Base-by-base conservation (phyloP, 2,797 vertebrate genomes). In the Loris lydekkerianus region DNA sequence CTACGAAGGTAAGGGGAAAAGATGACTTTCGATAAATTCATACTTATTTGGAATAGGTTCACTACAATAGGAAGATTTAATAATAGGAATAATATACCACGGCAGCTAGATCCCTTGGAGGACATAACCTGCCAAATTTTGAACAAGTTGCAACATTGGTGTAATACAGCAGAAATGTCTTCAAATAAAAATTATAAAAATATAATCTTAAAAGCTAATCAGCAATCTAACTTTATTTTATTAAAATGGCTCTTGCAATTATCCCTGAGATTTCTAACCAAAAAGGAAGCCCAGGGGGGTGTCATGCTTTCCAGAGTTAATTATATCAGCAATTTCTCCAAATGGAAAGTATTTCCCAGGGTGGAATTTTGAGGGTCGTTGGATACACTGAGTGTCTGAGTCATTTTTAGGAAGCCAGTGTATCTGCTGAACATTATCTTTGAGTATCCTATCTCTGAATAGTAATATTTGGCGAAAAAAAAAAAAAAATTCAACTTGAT, bases 161-260 rank as follows among this genome's bases (percentile, higher is more conserved):
- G 17, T 92, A 49, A 93, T 76, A 61, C 7, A 86, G 63, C 34
- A 96, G 90, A 95, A 97, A 78, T 40, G 15, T 72, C 73, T 93
- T 91, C 20, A 91, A 86, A 75, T 89, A 49, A 96, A 91, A 81
- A 77, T 72, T 92, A 94, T 27, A 85, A 95, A 96, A 97, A 73
- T n/a, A 21, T 92, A 96, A 95, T 67, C 58, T 94, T 82, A 89
- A 88, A 92, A 89, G 75, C 53, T 95, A 93, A 96, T 96, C 75
- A 77, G 61, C 23, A 84, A 81, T 86, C 37, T 88, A 86, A 96
- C 60, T 96, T 56, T 90, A 4, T 89, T 40, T 86, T 96, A 96
- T 97, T 96, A 92, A 97, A 95, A 73, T 94, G 46, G 40, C 75
- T 95, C 18, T 96, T 78, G 20, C n/a, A 97, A 97, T 97, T 96